These are phyloP conservation scores for Trichogramma pretiosum DNA, from an alignment of 1,140 invertebrate species.

Conservation along the genomic window DNA sequence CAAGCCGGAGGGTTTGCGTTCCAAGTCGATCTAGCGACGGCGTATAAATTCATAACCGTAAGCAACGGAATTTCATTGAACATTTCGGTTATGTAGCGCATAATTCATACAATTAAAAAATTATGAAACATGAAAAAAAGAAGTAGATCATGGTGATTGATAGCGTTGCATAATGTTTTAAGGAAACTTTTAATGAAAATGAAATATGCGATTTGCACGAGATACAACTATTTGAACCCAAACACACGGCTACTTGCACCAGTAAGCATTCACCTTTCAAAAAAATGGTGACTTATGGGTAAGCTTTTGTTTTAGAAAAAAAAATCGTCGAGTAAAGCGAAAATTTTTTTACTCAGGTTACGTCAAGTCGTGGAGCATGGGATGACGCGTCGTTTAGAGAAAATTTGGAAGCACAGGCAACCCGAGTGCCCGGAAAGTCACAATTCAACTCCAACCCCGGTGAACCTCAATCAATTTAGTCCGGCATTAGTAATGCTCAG, in stretches of 20 bases:
- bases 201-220: slow-evolving; percentile 34
- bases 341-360: no score
- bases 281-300: slow-evolving; percentile 34
- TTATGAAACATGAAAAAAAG: no score
- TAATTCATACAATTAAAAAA: no score
- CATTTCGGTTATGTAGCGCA: no score
- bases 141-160: no score
- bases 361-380: slow-evolving; percentile 27
- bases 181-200: slow-evolving; percentile 28
- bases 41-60: slow-evolving; percentile 50
- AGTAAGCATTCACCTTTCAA: slow-evolving; percentile 34
- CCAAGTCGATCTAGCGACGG: slow-evolving; percentile 51
- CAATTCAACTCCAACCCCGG: slow-evolving; percentile 26
- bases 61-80: slow-evolving; percentile 1
- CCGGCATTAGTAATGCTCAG: slow-evolving; percentile 28
- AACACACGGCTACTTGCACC: slow-evolving; percentile 21
- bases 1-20: slow-evolving; percentile 49
- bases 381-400: slow-evolving; percentile 19
- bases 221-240: slow-evolving; percentile 21
- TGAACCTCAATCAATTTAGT: slow-evolving; percentile 27
- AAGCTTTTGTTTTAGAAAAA: no score
- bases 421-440: slow-evolving; percentile 28
- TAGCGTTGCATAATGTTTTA: no score
- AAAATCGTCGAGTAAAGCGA: no score
- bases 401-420: slow-evolving; percentile 25